Evolutionary conservation across 2,113 vertebrate species (phyloP).

Genomic region (Aegithalos caudatus): DNA sequence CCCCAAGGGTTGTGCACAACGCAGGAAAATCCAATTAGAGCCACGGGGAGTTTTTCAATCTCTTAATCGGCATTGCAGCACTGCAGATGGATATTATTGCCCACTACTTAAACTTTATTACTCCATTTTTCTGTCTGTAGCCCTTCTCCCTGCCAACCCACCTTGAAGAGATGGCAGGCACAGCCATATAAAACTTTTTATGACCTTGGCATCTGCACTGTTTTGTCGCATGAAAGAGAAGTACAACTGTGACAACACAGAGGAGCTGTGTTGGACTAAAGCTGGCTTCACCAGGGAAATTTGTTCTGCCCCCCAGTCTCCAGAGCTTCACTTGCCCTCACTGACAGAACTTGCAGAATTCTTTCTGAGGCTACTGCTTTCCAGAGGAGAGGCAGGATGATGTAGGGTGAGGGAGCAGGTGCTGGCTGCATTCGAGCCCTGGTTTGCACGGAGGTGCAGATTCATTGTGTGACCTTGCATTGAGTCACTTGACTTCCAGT

Average conservation of each 20-base stretch:
- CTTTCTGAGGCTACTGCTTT: background rate
- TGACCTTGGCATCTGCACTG: conserved; percentile 57
- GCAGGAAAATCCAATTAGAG: conserved; percentile 76
- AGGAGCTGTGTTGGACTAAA: too few relatives aligned
- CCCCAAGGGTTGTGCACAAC: conserved; percentile 49
- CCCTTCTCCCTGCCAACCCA: conserved; percentile 64
- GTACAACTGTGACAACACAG: background rate
- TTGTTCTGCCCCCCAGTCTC: background rate
- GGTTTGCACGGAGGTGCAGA: background rate
- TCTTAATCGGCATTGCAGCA: conserved; percentile 70
- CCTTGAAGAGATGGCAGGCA: conserved; percentile 67
- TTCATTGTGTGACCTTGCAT: conserved; percentile 46
- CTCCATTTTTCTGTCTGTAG: conserved; percentile 70
- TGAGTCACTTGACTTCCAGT: conserved; percentile 44
- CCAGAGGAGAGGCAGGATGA: background rate
- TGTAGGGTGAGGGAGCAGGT: background rate
- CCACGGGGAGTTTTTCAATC: conserved; percentile 67
- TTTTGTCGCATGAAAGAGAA: conserved; percentile 52
- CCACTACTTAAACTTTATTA: conserved; percentile 75
- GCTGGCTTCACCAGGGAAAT: background rate
- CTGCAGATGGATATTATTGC: conserved; percentile 75
- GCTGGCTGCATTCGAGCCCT: background rate
- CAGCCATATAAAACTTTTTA: conserved; percentile 63
- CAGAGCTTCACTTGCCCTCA: background rate
- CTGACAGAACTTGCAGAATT: background rate